Percentiles rank a stretch among this genome's conserved stretches.
These are phyloP conservation scores for Camelus bactrianus DNA, from an alignment of 2,113 vertebrate genomes.

Conservation along the genomic window DNA sequence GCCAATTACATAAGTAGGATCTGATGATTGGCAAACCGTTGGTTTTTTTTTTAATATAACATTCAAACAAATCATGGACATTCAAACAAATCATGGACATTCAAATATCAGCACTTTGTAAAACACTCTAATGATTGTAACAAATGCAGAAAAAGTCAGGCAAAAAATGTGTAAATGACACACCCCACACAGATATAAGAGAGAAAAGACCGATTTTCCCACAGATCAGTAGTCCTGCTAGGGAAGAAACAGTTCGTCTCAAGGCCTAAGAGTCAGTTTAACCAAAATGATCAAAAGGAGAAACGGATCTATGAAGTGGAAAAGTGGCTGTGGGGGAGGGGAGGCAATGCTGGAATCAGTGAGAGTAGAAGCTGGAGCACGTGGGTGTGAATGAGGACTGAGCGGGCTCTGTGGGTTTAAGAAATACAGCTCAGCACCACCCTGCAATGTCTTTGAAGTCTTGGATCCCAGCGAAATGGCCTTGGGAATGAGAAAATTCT, in stretches of 20 bases:
- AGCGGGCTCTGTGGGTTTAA: background rate
- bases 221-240: background rate
- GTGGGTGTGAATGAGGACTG: background rate
- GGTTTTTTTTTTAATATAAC: background rate
- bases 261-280: rapidly evolving
- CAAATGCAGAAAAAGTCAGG: background rate
- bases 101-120: background rate
- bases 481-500: slow-evolving; percentile 48
- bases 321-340: rapidly evolving
- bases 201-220: background rate
- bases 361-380: rapidly evolving
- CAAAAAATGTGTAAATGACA: background rate
- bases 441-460: background rate
- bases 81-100: background rate
- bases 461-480: background rate
- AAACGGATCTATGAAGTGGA: rapidly evolving
- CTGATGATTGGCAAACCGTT: background rate
- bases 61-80: background rate
- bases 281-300: background rate
- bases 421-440: background rate
- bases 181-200: background rate
- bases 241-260: background rate
- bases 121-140: background rate
- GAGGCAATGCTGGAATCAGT: rapidly evolving
- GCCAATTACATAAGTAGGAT: background rate